Evolutionary conservation across 1,140 invertebrate species (phyloP).

Genomic region (Drosophila pruinosa): DNA sequence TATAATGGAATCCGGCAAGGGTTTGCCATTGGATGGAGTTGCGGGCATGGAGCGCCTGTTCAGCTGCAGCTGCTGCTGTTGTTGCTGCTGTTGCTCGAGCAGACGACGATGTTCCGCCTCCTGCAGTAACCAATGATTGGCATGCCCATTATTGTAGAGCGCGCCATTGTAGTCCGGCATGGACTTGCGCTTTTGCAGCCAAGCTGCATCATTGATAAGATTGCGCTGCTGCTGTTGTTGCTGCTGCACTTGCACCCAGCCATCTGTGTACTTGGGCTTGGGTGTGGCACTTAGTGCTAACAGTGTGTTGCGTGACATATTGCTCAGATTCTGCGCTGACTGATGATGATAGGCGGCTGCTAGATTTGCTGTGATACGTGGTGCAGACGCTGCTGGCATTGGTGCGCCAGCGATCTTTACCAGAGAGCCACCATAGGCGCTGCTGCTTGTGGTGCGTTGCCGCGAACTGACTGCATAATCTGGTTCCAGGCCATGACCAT

Average conservation of each 20-base stretch:
- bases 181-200: constrained; percentile 87
- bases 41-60: constrained; percentile 57
- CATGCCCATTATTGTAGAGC: constrained; percentile 86
- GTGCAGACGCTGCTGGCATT: constrained; percentile 15
- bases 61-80: constrained; percentile 65
- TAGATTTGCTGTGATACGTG: constrained; percentile 33
- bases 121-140: constrained; percentile 94
- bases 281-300: constrained; percentile 91
- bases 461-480: constrained; percentile 57
- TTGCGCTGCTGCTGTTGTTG: constrained; percentile 41
- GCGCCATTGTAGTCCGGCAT: constrained; percentile 84
- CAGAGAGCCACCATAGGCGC: constrained; percentile 64
- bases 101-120: constrained; percentile 95
- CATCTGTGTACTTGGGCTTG: constrained; percentile 87
- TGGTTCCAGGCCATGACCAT: constrained; percentile 54
- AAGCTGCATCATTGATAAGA: constrained; percentile 61
- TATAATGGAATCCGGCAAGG: constrained; percentile 88
- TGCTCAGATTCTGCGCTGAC: constrained; percentile 78
- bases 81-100: constrained; percentile 75
- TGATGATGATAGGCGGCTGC: constrained; percentile 67
- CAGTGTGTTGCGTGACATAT: constrained; percentile 90
- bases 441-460: constrained; percentile 46
- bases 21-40: constrained; percentile 83
- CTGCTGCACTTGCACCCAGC: constrained; percentile 79
- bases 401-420: constrained; percentile 67